These are phyloP conservation scores for Lomographa bimaculata DNA, from an alignment of 2,888 invertebrate genomes.

Conservation along the genomic window DNA sequence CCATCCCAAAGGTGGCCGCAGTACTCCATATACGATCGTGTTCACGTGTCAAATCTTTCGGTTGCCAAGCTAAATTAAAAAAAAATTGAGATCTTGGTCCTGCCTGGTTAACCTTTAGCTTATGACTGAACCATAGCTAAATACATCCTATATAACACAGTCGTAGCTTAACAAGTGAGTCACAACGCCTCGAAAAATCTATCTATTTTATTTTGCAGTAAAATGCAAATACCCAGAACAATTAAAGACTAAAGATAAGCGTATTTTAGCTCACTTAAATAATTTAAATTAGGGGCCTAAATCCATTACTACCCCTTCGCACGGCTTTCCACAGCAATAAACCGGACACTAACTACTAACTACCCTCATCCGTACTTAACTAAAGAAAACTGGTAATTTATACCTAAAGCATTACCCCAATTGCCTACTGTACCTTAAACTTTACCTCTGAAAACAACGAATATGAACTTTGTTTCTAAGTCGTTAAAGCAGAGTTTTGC, in stretches of 20 bases:
- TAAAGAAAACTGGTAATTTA: constrained; percentile 78
- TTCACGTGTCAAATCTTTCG: no score
- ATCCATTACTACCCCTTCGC: constrained; percentile 33
- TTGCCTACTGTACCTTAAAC: constrained; percentile 58
- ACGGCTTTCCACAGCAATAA: constrained; percentile 45
- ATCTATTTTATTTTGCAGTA: no score
- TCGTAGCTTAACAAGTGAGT: no score
- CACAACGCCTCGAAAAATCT: no score
- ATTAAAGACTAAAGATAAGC: not conserved
- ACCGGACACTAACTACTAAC: constrained; percentile 63
- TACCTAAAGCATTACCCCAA: constrained; percentile 71
- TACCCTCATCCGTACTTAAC: constrained; percentile 68
- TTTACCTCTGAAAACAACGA: constrained; percentile 11
- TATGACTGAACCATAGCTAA: no score
- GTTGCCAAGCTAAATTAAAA: no score
- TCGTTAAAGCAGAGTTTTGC: constrained; percentile 37
- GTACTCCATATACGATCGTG: no score
- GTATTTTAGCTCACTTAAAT: constrained; percentile 16
- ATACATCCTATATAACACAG: no score
- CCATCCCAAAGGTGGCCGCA: no score
- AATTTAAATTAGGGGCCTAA: constrained; percentile 32
- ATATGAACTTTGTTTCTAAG: constrained; percentile 31
- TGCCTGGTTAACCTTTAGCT: no score
- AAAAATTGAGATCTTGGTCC: no score
- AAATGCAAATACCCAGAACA: no score